Evolutionary conservation across 2,888 invertebrate genomes (phyloP), one percentile per base, ranked within the genome.

Genomic region (Erpobdella octoculata): DNA sequence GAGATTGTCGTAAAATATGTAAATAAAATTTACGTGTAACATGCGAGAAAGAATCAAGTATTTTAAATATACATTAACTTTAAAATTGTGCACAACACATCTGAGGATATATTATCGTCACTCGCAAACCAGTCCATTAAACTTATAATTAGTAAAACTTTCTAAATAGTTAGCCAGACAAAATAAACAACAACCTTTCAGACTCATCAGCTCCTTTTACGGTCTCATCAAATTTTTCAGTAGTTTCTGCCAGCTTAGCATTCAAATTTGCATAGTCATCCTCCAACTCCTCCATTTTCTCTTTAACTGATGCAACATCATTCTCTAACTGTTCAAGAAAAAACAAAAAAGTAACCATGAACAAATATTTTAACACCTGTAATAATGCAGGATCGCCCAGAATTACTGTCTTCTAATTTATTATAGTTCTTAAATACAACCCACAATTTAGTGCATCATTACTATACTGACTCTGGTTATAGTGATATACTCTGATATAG

Each of bases 131-230:
- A 66, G n/a, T 25, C 38, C 8, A 68, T 48, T n/a, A 25, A 48
- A 33, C 15, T 25, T 31, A 48, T 15, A 15, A 9, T 46, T 41
- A 15, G 28, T 8, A 6, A 18, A 18, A 37, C 12, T 41, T 35
- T 66, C 12, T 25, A 5, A 8, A 68, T 25, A 31, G 3, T 2
- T n/a, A 1, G 35, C 4, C 2, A 28, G 48, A 46, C 53, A 28
- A n/a, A 15, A 36, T 12, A 58, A 58, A 66, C n/a, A 58, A 66
- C n/a, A 0, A 71, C 71, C 59, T 66, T 59, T 71, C 71, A 71
- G 67, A 41, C 58, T 71, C 66, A 46, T 71, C 71, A 2, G 71
- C 71, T 53, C 48, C 58, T 71, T 71, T 71, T 18, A 71, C 71
- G 25, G 71, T 71, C 37, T 71, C 71, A 25, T 71, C 67, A 59